These are phyloP conservation scores for Nomada lathburiana DNA, from an alignment of 2,888 invertebrate genomes.

Conservation along the genomic window DNA sequence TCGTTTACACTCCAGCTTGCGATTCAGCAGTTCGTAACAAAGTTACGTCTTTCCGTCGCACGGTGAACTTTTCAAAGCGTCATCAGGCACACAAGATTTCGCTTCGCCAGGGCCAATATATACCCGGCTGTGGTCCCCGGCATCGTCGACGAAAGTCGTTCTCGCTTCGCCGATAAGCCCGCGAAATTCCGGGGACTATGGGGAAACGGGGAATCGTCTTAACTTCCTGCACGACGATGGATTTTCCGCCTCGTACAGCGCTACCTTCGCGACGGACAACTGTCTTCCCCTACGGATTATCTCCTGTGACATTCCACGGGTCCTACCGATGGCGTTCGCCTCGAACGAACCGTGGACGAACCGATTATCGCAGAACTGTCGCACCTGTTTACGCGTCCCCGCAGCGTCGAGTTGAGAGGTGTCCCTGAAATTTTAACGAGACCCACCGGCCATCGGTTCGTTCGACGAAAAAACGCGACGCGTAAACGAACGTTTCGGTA, in stretches of 20 bases:
- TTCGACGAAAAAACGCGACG: not conserved
- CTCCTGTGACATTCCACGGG: not conserved
- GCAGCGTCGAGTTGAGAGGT: not conserved
- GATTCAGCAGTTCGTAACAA: constrained; percentile 3
- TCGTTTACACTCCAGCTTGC: not conserved
- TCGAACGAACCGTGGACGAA: not conserved
- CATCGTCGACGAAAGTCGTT: constrained; percentile 12
- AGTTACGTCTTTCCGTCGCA: constrained; percentile 2
- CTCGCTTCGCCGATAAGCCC: not conserved
- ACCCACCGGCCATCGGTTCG: not conserved
- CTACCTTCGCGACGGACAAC: constrained; percentile 3
- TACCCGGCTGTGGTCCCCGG: constrained; percentile 5
- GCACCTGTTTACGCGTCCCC: constrained; percentile 3
- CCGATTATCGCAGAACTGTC: not conserved
- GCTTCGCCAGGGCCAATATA: constrained; percentile 4
- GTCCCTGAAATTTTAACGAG: constrained; percentile 6
- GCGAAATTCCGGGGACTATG: not conserved
- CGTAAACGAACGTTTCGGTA: not conserved
- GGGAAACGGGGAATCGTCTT: no score
- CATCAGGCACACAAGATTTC: not conserved
- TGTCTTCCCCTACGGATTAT: not conserved
- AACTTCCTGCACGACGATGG: no score
- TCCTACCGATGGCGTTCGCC: not conserved
- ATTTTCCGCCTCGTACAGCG: no score
- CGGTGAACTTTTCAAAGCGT: constrained; percentile 7